A percentile compares a stretch with the other conserved stretches of the same genome.
Evolutionary conservation across 2,797 vertebrate genomes (phyloP).

Genomic region (Falco novaeseelandiae): DNA sequence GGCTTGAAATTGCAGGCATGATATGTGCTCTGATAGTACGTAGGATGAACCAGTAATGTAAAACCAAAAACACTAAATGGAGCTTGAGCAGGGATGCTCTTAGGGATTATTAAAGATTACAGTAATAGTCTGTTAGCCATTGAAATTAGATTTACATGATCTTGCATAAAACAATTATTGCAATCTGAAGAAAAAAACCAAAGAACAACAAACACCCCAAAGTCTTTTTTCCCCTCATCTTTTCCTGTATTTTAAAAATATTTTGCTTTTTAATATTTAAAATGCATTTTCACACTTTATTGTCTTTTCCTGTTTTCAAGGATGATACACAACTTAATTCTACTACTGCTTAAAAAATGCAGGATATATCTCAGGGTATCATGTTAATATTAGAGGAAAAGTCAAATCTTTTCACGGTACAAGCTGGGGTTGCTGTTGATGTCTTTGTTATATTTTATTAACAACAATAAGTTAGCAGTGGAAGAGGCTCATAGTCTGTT

Average conservation of each 20-base stretch:
- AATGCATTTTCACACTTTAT: background rate
- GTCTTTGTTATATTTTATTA: background rate
- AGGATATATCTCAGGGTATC: background rate
- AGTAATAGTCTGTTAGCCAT: background rate
- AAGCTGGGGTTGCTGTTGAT: background rate
- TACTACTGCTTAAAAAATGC: background rate
- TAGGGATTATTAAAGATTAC: slow-evolving; percentile 25
- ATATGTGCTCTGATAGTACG: slow-evolving; percentile 25
- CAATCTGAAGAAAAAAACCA: background rate
- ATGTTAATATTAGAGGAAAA: background rate
- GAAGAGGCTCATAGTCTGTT: background rate
- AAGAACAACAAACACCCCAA: background rate
- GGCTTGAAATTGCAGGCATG: slow-evolving; percentile 10
- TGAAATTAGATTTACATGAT: slow-evolving; percentile 17
- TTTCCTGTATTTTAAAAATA: background rate
- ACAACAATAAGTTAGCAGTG: background rate
- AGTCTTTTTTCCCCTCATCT: background rate
- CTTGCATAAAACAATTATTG: background rate
- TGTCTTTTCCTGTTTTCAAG: background rate
- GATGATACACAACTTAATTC: background rate
- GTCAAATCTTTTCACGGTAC: background rate
- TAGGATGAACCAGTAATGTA: slow-evolving; percentile 22
- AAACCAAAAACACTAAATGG: slow-evolving; percentile 40
- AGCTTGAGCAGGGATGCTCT: background rate
- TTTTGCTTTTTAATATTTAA: slow-evolving; percentile 50